Percentiles rank a stretch among this genome's conserved stretches.
Evolutionary conservation across 2,797 vertebrate species (phyloP).

Genomic region (Anguilla anguilla): DNA sequence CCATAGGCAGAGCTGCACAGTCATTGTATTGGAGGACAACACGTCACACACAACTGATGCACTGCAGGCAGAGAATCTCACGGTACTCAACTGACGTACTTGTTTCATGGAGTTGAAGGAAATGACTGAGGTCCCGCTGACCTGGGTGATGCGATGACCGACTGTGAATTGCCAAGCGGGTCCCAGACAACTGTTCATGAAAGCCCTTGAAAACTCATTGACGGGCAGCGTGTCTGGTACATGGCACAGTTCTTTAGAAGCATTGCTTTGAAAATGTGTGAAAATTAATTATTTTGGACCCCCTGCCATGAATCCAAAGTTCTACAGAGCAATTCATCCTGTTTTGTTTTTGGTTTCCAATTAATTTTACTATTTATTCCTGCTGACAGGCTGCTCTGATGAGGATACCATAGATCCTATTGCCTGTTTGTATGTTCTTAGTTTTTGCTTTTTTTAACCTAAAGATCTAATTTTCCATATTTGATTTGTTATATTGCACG

Average conservation of each 20-base stretch:
- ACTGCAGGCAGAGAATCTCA: not conserved
- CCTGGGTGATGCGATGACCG: not conserved
- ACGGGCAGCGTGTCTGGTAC: not conserved
- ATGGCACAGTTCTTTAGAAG: not conserved
- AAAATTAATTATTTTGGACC: constrained; percentile 17
- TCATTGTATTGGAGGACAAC: not conserved
- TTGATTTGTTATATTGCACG: not conserved
- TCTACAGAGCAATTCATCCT: not conserved
- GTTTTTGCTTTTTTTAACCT: not conserved
- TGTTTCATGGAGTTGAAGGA: not conserved
- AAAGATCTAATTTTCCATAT: not conserved
- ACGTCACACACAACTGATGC: not conserved
- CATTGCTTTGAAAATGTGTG: not conserved
- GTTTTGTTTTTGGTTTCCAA: not conserved
- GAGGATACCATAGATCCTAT: not conserved
- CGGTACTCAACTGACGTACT: not conserved
- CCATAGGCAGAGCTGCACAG: not conserved
- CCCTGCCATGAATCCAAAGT: not conserved
- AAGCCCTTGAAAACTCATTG: not conserved
- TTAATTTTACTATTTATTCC: not conserved
- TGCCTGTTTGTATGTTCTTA: not conserved
- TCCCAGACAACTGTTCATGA: not conserved
- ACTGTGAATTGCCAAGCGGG: not conserved
- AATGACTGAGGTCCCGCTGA: not conserved
- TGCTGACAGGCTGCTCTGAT: constrained; percentile 8